Evolutionary conservation across 2,797 vertebrate genomes (phyloP), one percentile per base, ranked within the genome.

Genomic region (Poecilia wingei): DNA sequence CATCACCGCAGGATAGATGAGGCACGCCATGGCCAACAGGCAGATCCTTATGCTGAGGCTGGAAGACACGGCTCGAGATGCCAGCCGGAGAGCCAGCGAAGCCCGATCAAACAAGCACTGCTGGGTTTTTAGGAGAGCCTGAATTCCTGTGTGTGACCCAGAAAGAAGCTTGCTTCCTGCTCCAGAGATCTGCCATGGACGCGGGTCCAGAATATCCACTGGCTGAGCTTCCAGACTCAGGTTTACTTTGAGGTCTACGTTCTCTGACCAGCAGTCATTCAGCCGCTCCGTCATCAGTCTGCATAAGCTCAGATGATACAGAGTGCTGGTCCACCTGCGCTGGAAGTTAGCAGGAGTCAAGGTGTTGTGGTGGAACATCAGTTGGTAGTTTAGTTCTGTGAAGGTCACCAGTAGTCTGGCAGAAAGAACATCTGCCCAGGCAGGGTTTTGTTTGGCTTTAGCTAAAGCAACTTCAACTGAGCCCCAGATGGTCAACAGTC

Each of bases 1-100:
- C 69, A 98, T 92, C 33, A 96, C 93, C 12, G 95, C 86, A 0
- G 97, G 97, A 78, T 98, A 98, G 85, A 97, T 96, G 81, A 98
- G 95, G 75, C 96, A 96, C 43, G 97, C 94, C 0, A 97, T 83
- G 16, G 85, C 81, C 77, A 97, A 36, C 71, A 98, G 92, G 41
- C 95, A 95, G 46, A 97, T 84, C 87, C 95, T 97, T 49, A 98
- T 92, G 74, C 96, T 97, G 31, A 95, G 81, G 31, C 76, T 79
- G 0, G 95, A 96, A 2, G 96, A 91, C 39, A 95, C 83, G 1
- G 96, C 94, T 25, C 93, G 95, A 3, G 94, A 96, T 39, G 93
- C 95, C 81, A 80, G 82, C 53, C 78, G 78, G 25, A 98, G 94
- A n/a, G 89, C 91, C 9, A 92, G 77, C 31, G 79, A 93, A 0